Percentiles rank a stretch among this genome's conserved stretches.
Evolutionary conservation across 2,113 vertebrate species (phyloP).

Genomic region (Typhlomys cinereus): DNA sequence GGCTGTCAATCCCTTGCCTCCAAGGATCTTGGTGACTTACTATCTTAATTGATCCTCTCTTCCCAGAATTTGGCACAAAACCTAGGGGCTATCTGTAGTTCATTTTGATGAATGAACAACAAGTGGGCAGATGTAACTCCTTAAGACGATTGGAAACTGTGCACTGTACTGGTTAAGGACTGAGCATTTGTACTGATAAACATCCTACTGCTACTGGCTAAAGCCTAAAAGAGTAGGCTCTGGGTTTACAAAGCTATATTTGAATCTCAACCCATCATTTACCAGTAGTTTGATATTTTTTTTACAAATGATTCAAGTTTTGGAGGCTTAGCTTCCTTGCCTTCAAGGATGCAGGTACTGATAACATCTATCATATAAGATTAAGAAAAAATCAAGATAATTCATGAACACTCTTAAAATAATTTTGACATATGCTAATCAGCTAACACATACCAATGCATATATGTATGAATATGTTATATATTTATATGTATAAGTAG

Average conservation of each 20-base stretch:
- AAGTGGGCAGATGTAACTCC: neutral
- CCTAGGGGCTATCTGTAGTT: neutral
- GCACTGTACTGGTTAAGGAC: too few species aligned
- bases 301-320: neutral
- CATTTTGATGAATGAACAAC: neutral
- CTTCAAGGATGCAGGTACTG: neutral
- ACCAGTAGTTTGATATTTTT: neutral
- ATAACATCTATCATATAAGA: neutral
- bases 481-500: neutral
- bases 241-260: neutral
- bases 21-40: too few species aligned
- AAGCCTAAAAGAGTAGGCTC: too few species aligned
- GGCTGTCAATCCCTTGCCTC: too few species aligned
- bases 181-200: too few species aligned
- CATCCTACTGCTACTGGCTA: too few species aligned
- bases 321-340: constrained; percentile 20
- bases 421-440: neutral
- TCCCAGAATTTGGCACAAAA: neutral
- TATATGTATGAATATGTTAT: neutral
- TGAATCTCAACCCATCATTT: neutral
- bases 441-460: neutral
- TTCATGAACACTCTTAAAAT: neutral
- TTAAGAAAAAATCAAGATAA: neutral
- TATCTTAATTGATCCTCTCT: neutral
- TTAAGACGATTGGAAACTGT: neutral